Percentiles rank a stretch among this genome's conserved stretches.
Evolutionary conservation across 2,888 invertebrate genomes (phyloP).

Genomic region (Drosophila flavopinicola): DNA sequence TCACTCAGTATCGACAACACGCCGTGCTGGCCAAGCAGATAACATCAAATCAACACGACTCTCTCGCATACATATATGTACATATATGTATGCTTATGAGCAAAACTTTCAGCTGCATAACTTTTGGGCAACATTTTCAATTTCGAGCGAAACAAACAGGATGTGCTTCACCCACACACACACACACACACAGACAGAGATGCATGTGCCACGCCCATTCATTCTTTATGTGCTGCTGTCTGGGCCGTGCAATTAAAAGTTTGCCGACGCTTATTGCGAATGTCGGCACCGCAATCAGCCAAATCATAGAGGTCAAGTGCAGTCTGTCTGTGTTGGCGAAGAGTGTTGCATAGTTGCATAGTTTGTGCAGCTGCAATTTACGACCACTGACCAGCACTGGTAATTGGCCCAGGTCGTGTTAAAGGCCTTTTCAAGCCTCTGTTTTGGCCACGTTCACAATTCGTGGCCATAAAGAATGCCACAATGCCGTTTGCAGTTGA

Average conservation of each 20-base stretch:
- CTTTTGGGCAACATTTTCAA: slow-evolving; percentile 61
- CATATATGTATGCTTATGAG: slow-evolving; percentile 29
- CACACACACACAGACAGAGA: slow-evolving; percentile 6
- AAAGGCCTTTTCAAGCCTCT: slow-evolving; percentile 10
- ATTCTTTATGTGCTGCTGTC: slow-evolving; percentile 28
- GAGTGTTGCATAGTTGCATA: slow-evolving; percentile 32
- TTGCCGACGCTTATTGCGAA: slow-evolving; percentile 68
- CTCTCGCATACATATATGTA: slow-evolving; percentile 26
- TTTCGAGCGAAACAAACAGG: slow-evolving; percentile 49
- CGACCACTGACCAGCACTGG: slow-evolving; percentile 25
- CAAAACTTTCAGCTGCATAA: slow-evolving; percentile 55
- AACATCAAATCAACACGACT: slow-evolving; percentile 21
- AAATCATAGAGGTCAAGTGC: slow-evolving; percentile 67
- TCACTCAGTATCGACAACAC: slow-evolving; percentile 41
- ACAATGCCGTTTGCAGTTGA: slow-evolving; percentile 35
- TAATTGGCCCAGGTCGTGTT: slow-evolving; percentile 61
- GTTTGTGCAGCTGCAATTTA: slow-evolving; percentile 51
- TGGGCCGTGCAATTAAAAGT: slow-evolving; percentile 69
- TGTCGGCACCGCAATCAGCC: slow-evolving; percentile 68
- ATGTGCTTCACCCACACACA: slow-evolving; percentile 27
- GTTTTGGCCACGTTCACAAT: slow-evolving; percentile 13
- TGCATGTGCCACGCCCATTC: slow-evolving; percentile 19
- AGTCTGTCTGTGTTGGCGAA: slow-evolving; percentile 15
- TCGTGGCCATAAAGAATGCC: slow-evolving; percentile 59
- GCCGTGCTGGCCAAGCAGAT: slow-evolving; percentile 21